Percentiles rank a stretch among this genome's conserved stretches.
Evolutionary conservation across 30 jellyfish, hydroid and myxozoan genomes (phyloP).

Genomic region (Sanderia malayensis): DNA sequence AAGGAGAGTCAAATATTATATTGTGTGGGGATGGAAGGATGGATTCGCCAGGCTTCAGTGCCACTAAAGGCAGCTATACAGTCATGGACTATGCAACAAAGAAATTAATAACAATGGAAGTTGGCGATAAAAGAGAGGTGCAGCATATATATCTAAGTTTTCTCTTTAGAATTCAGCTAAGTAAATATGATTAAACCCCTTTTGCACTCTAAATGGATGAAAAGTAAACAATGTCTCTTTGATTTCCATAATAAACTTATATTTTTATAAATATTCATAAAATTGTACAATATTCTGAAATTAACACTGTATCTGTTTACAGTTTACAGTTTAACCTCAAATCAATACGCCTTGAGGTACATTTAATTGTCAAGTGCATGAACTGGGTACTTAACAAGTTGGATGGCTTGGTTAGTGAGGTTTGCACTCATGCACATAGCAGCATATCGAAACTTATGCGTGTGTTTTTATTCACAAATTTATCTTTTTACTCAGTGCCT

Average conservation of each 20-base stretch:
- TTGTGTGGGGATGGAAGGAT: conserved; percentile 48
- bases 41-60: conserved; percentile 66
- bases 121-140: conserved; percentile 49
- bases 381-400: background rate
- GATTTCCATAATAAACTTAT: background rate
- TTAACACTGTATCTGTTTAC: background rate
- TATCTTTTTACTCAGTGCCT: too few species aligned
- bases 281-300: background rate
- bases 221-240: conserved; percentile 6
- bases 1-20: background rate
- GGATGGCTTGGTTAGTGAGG: background rate
- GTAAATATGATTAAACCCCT: background rate
- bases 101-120: conserved; percentile 21
- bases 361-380: conserved; percentile 10
- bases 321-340: conserved; percentile 7
- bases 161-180: background rate
- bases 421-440: conserved; percentile 24
- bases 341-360: conserved; percentile 19
- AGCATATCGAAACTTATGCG: conserved; percentile 3
- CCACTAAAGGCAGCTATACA: conserved; percentile 47
- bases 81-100: conserved; percentile 33
- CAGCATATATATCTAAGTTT: background rate
- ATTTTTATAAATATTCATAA: background rate
- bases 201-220: background rate
- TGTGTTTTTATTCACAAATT: too few species aligned